A percentile compares a stretch with the other conserved stretches of the same genome.
These are phyloP conservation scores for Cepaea nemoralis DNA, from an alignment of 1,140 invertebrate species.

Conservation along the genomic window DNA sequence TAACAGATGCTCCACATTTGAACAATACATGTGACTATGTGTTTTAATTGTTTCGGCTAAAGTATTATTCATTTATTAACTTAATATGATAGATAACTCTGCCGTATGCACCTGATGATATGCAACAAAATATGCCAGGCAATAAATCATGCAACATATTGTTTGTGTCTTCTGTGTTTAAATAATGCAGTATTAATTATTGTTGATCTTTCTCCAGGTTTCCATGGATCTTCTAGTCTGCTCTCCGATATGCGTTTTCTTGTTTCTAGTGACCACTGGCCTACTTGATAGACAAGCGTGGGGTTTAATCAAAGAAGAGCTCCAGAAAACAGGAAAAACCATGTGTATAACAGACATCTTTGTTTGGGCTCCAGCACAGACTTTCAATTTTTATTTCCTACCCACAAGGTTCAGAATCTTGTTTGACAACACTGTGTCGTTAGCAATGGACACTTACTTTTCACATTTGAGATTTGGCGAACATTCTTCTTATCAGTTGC, in stretches of 20 bases:
- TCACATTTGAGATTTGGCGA: constrained; percentile 82
- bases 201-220: constrained; percentile 73
- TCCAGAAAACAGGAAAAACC: constrained; percentile 82
- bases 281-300: constrained; percentile 78
- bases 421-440: constrained; percentile 91
- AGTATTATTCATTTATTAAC: too few species aligned
- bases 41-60: too few species aligned
- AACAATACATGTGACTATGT: too few species aligned
- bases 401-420: constrained; percentile 88
- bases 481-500: neutral
- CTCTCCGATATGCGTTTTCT: constrained; percentile 84
- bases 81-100: too few species aligned
- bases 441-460: constrained; percentile 91
- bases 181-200: too few species aligned
- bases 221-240: constrained; percentile 87
- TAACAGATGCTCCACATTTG: too few species aligned
- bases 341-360: constrained; percentile 86
- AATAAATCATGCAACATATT: too few species aligned
- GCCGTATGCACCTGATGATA: too few species aligned
- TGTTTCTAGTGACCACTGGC: constrained; percentile 84
- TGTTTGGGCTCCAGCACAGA: constrained; percentile 84
- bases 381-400: constrained; percentile 90
- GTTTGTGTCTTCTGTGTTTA: too few species aligned
- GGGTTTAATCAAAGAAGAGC: constrained; percentile 74
- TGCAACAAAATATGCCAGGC: too few species aligned